Percentiles rank a stretch among this genome's conserved stretches.
Evolutionary conservation across 2,797 vertebrate species (phyloP).

Genomic region (Eutrigla gurnardus): DNA sequence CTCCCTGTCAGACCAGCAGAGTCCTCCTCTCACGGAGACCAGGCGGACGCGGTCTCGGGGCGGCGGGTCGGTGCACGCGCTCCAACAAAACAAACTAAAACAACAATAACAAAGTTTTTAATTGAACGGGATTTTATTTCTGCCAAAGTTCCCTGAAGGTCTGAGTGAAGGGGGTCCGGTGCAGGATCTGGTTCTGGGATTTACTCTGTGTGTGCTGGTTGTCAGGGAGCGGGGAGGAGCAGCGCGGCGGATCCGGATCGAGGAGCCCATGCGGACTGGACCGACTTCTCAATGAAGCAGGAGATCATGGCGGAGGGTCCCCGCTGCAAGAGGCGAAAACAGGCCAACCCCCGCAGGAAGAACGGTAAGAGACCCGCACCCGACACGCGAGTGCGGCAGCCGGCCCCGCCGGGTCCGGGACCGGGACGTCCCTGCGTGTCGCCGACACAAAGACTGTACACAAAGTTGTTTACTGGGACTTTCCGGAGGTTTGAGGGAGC

Average conservation of each 20-base stretch:
- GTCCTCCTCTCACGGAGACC: conserved; percentile 58
- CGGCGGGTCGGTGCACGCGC: no score
- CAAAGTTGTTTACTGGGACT: conserved; percentile 20
- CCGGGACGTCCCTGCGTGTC: neutral
- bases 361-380: conserved; percentile 86
- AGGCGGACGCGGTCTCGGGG: no score
- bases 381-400: neutral
- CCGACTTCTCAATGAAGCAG: conserved; percentile 93
- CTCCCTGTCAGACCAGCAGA: conserved; percentile 10
- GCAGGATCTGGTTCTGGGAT: neutral
- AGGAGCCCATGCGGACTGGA: conserved; percentile 89
- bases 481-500: neutral
- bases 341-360: conserved; percentile 96
- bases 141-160: neutral
- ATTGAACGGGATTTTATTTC: neutral
- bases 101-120: no score
- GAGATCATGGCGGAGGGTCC: conserved; percentile 96
- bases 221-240: conserved; percentile 75
- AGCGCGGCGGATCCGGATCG: conserved; percentile 30
- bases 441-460: neutral
- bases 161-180: neutral
- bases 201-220: conserved; percentile 84
- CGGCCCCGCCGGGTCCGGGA: neutral
- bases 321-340: conserved; percentile 96
- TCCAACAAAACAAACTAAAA: no score